phyloP scores from a whole-genome alignment of 2,888 invertebrate species.

The Papilio elwesi region DNA sequence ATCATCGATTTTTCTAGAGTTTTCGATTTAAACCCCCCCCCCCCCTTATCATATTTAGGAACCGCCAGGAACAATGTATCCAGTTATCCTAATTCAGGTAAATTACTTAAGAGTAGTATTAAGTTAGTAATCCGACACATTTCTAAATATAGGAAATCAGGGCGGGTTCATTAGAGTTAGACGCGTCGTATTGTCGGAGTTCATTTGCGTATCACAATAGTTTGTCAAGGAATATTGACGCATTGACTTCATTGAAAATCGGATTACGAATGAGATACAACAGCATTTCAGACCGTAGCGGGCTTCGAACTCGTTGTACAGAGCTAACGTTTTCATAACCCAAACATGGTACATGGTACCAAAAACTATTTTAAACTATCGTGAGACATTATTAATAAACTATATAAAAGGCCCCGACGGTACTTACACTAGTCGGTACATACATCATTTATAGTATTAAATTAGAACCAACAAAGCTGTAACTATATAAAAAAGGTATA shows the following conservation, averaged over 20 bases:
- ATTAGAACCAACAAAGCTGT: no score
- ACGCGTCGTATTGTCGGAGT: slow-evolving; percentile 30
- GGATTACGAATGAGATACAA: slow-evolving; percentile 37
- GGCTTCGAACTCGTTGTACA: slow-evolving; percentile 18
- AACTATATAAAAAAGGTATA: no score
- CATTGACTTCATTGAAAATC: slow-evolving; percentile 18
- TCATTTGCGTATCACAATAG: slow-evolving; percentile 38
- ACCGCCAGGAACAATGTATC: not conserved
- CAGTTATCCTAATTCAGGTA: no score
- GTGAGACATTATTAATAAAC: no score
- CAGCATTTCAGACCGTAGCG: not conserved
- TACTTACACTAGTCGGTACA: no score
- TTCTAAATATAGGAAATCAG: slow-evolving; percentile 19
- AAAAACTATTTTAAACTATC: no score
- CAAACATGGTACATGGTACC: not conserved
- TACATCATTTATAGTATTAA: no score
- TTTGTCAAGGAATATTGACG: slow-evolving; percentile 39
- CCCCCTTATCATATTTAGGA: not conserved
- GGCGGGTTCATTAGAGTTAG: slow-evolving; percentile 36
- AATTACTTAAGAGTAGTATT: no score
- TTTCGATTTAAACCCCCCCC: no score
- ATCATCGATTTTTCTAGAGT: no score
- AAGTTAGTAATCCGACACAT: no score
- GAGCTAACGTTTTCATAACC: slow-evolving; percentile 1
- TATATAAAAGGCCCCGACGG: no score